A percentile compares a stretch with the other conserved stretches of the same genome.
phyloP scores from a whole-genome alignment of 2,113 vertebrate species.

The Tenrec ecaudatus region DNA sequence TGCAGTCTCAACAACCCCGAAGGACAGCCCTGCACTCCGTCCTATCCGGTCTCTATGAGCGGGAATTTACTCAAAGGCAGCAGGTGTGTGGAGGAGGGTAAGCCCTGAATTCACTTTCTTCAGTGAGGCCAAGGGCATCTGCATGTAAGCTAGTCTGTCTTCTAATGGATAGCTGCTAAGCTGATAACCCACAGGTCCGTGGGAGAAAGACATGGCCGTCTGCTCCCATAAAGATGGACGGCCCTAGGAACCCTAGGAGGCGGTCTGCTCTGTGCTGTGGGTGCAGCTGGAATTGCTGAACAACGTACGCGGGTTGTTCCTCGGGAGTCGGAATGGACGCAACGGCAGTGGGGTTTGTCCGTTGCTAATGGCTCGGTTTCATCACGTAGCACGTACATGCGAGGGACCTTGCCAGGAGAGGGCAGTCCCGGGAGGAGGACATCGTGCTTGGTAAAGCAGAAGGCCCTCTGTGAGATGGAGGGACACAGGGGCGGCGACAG shows the following conservation, averaged over 20 bases:
- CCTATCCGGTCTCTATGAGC: too few species aligned
- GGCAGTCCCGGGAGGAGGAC: too few species aligned
- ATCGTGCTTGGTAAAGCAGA: too few species aligned
- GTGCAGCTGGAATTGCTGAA: too few species aligned
- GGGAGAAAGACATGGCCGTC: background rate
- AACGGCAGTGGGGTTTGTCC: background rate
- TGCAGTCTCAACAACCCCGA: too few species aligned
- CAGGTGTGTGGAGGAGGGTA: background rate
- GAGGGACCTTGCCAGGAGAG: too few species aligned
- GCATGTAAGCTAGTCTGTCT: background rate
- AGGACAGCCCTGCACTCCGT: too few species aligned
- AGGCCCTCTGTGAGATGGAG: too few species aligned
- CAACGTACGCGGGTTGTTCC: too few species aligned
- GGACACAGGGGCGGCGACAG: too few species aligned
- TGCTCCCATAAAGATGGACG: background rate
- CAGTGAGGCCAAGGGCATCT: background rate
- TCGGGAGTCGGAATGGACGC: background rate
- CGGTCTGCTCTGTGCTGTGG: background rate
- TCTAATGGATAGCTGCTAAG: background rate
- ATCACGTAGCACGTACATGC: too few species aligned
- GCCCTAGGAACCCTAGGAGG: background rate
- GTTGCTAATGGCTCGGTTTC: background rate
- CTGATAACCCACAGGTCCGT: background rate
- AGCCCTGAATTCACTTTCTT: background rate
- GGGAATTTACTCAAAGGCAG: too few species aligned